Percentiles rank a stretch among this genome's conserved stretches.
These are phyloP conservation scores for Camponotus floridanus DNA, from an alignment of 1,140 invertebrate species.

Conservation along the genomic window DNA sequence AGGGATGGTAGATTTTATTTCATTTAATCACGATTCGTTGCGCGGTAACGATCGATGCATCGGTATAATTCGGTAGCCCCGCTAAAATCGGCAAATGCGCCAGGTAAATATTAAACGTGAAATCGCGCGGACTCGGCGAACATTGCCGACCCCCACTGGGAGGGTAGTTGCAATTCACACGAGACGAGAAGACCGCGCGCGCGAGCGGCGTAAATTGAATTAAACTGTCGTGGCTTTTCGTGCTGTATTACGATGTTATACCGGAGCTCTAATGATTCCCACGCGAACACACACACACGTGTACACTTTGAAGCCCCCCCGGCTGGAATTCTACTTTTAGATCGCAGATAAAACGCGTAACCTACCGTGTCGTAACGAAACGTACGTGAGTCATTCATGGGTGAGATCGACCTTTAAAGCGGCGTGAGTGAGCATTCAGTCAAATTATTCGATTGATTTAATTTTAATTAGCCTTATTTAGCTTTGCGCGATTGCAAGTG, in stretches of 20 bases:
- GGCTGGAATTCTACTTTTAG: constrained; percentile 77
- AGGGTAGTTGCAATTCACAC: constrained; percentile 54
- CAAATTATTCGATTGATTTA: constrained; percentile 8
- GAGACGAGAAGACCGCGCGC: constrained; percentile 43
- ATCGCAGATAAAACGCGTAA: constrained; percentile 65
- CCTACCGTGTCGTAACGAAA: constrained; percentile 52
- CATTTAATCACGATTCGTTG: constrained; percentile 33
- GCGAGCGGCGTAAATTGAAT: constrained; percentile 67
- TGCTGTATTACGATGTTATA: constrained; percentile 17
- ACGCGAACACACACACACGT: constrained; percentile 34
- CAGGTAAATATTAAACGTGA: constrained; percentile 36
- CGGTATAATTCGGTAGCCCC: constrained; percentile 14
- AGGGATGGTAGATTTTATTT: constrained; percentile 4
- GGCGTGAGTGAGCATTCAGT: not conserved
- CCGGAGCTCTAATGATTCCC: constrained; percentile 64
- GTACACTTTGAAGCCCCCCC: constrained; percentile 58
- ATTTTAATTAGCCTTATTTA: not conserved
- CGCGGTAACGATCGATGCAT: constrained; percentile 8
- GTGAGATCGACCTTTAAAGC: constrained; percentile 59
- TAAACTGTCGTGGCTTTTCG: constrained; percentile 58
- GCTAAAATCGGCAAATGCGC: constrained; percentile 8
- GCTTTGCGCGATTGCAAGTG: not conserved
- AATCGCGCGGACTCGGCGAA: constrained; percentile 9
- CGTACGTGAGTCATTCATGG: constrained; percentile 33
- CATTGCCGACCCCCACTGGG: constrained; percentile 1